These are phyloP conservation scores for Thamnophis elegans DNA, from an alignment of 2,797 vertebrate species.

Conservation along the genomic window DNA sequence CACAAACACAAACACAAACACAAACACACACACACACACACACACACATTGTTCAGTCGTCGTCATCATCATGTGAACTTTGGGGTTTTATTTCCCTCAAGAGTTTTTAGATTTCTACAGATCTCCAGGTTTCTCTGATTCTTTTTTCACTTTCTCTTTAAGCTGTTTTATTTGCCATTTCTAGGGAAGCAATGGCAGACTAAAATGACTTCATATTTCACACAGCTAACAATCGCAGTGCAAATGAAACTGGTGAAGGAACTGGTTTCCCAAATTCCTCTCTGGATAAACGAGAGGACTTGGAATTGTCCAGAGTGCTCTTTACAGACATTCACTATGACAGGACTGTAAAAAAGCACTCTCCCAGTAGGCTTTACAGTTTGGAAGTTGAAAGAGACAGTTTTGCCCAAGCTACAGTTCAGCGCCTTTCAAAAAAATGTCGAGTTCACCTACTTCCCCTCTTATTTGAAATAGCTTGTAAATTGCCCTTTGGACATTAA, in stretches of 20 bases:
- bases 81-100: background rate
- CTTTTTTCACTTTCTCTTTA: background rate
- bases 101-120: background rate
- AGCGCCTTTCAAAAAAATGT: background rate
- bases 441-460: background rate
- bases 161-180: background rate
- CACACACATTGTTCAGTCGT: background rate
- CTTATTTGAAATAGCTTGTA: background rate
- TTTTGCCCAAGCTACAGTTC: background rate
- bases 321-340: background rate
- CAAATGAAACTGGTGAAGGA: background rate
- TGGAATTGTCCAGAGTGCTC: background rate
- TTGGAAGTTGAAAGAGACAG: background rate
- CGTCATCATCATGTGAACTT: background rate
- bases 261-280: background rate
- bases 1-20: no score
- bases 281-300: background rate
- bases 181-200: no score
- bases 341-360: background rate
- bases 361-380: background rate
- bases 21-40: background rate
- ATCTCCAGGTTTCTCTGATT: background rate
- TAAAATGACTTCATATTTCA: no score
- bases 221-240: no score
- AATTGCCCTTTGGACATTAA: background rate